Percentiles rank a stretch among this genome's conserved stretches.
These are phyloP conservation scores for Hydra vulgaris DNA, from an alignment of 30 jellyfish, hydroid and myxozoan species.

Conservation along the genomic window DNA sequence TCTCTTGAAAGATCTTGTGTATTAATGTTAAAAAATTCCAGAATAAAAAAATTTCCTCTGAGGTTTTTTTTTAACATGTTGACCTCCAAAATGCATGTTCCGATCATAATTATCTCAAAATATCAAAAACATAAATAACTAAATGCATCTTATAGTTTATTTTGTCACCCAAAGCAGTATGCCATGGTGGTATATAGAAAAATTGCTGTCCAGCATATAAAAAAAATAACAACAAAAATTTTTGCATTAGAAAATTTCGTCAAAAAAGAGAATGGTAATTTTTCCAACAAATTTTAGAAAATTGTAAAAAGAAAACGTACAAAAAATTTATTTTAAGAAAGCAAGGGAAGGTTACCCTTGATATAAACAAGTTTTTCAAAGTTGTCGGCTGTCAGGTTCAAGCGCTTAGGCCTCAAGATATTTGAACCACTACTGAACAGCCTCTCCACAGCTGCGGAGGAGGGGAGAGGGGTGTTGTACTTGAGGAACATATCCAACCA, in stretches of 20 bases:
- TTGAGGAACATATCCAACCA: background rate
- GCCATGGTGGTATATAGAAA: background rate
- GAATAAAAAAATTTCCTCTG: background rate
- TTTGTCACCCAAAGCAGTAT: background rate
- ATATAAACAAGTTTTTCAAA: background rate
- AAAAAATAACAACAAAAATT: background rate
- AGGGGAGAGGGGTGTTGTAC: background rate
- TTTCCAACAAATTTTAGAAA: background rate
- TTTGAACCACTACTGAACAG: background rate
- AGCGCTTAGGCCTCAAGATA: background rate
- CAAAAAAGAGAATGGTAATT: background rate
- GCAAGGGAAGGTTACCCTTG: background rate
- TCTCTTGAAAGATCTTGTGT: background rate
- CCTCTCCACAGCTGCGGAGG: background rate
- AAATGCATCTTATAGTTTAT: background rate
- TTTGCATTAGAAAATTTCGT: background rate
- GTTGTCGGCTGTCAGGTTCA: background rate
- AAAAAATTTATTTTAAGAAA: background rate
- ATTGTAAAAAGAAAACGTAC: background rate
- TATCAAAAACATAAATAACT: background rate
- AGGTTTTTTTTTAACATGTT: background rate
- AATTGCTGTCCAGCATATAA: background rate
- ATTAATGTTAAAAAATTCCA: background rate
- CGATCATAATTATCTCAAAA: background rate
- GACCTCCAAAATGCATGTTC: background rate